Evolutionary conservation across 2,797 vertebrate genomes (phyloP), one percentile per base, ranked within the genome.

Genomic region (Knipowitschia caucasica): DNA sequence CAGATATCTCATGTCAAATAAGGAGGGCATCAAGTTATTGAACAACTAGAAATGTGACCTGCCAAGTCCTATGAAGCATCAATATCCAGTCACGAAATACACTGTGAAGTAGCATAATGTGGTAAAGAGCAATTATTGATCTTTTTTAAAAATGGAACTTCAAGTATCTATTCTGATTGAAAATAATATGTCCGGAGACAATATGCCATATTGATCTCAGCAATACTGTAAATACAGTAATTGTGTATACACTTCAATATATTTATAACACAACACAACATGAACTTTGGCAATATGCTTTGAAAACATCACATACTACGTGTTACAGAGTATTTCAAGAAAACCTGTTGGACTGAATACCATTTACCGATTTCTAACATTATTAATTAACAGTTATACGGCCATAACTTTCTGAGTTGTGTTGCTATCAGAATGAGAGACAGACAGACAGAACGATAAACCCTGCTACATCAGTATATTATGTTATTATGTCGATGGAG

Each of bases 41-140:
- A 75, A 78, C 58, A 61, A 63, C 50, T 53, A 56, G 53, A 75
- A 75, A 50, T 67, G 66, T 79, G 56, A 68, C 65, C 62, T 53
- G 58, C 56, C 64, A 56, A 65, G 54, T 54, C 58, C 64, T 80
- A 75, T 63, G 52, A 46, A 27, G 64, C 83, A 72, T 84, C 80
- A 77, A 80, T 86, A 81, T 80, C 53, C 56, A 53, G 56, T 69
- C 78, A 83, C 82, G 76, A 84, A 71, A 53, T 71, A 70, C 80
- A 78, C 70, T 63, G 36, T 21, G 46, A 56, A 67, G 72, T 59
- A 62, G 61, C 42, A 26, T 52, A 59, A 49, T 38, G 64, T 54
- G 63, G 77, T 61, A 62, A 61, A 56, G 50, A 34, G 55, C 63
- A 66, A 80, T 56, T n/a, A n/a, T n/a, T n/a, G n/a, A n/a, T n/a